Base-by-base conservation (phyloP, 2,888 invertebrate genomes). In the Drosophila stalkeri region DNA sequence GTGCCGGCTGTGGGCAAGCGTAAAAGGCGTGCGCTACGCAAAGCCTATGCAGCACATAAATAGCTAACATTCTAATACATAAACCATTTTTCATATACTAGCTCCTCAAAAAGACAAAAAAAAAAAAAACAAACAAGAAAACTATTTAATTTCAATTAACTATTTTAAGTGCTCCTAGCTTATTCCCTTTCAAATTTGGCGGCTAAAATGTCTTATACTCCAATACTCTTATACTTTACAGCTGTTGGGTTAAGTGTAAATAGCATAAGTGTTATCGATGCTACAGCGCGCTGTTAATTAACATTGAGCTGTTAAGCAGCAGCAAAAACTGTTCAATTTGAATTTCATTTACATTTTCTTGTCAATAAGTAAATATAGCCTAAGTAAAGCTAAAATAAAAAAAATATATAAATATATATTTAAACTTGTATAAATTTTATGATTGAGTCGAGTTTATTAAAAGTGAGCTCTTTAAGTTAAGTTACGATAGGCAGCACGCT, bases 1-100 rank as follows among this genome's bases (percentile, higher is more conserved):
- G 79, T 75, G 1, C 85, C 82, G 14, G 71, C 82, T 20, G 76
- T 91, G 20, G 88, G 91, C 8, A 92, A 92, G 44, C 92, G 92
- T 49, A 91, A 82, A 57, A 76, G 83, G 35, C 90, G 92, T 7
- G 79, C 85, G 8, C 44, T 79, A 6, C 64, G 77, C 35, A 64
- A 47, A 4, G 52, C 64, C 18, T 79, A 74, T 37, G 20, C 37
- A 14, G 64, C 73, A 2, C 66, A 71, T n/a, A 75, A 68, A 5
- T 39, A 79, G 23, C 35, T 27, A 35, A 33, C 6, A 14, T 14
- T n/a, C 2, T 4, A 20, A 46, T 51, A 7, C 14, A 23, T 37
- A 55, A 47, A n/a, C 7, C 16, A 23, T 18, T 39, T 37, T 5
- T 14, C 6, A 6, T 14, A 33, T 23, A 44, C 16, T n/a, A 49